These are phyloP conservation scores for Yponomeuta evonymella DNA, from an alignment of 2,888 invertebrate species.

Conservation along the genomic window DNA sequence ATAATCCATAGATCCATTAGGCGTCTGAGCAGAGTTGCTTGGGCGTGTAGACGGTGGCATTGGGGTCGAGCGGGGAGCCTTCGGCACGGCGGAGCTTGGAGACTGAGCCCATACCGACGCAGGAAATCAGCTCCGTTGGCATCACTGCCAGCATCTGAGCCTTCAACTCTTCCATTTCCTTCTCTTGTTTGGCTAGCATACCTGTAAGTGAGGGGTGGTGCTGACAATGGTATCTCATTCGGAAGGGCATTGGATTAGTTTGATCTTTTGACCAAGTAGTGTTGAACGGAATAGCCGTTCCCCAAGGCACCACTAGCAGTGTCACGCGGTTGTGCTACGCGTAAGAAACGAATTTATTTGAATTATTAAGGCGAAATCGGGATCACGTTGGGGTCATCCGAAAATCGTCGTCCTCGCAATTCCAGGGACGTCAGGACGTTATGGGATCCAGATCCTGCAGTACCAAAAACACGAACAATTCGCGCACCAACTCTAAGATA, in stretches of 20 bases:
- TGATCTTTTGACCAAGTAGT: too few relatives aligned
- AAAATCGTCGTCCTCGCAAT: too few relatives aligned
- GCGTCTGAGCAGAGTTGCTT: slow-evolving; percentile 75
- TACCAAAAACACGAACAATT: too few relatives aligned
- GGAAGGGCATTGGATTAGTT: neutral
- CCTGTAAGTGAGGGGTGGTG: slow-evolving; percentile 64
- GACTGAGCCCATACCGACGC: slow-evolving; percentile 30
- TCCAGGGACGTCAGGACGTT: too few relatives aligned
- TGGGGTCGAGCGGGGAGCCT: slow-evolving; percentile 83
- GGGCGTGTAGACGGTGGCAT: slow-evolving; percentile 94
- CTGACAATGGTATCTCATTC: neutral
- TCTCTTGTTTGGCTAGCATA: slow-evolving; percentile 88
- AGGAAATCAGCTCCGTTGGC: slow-evolving; percentile 78
- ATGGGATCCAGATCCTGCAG: too few relatives aligned
- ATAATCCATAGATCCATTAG: slow-evolving; percentile 24
- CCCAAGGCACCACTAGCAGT: too few relatives aligned
- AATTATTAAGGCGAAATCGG: too few relatives aligned
- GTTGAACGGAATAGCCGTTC: too few relatives aligned
- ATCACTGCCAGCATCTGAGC: slow-evolving; percentile 96
- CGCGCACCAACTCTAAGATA: too few relatives aligned
- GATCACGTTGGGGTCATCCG: too few relatives aligned
- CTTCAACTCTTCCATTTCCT: slow-evolving; percentile 93
- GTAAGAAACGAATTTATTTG: too few relatives aligned
- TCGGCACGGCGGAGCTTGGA: slow-evolving; percentile 51
- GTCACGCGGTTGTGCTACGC: too few relatives aligned